A percentile compares a stretch with the other conserved stretches of the same genome.
Conservation (phyloP, 2,888 invertebrate species). For the Drosophila anomalata region DNA sequence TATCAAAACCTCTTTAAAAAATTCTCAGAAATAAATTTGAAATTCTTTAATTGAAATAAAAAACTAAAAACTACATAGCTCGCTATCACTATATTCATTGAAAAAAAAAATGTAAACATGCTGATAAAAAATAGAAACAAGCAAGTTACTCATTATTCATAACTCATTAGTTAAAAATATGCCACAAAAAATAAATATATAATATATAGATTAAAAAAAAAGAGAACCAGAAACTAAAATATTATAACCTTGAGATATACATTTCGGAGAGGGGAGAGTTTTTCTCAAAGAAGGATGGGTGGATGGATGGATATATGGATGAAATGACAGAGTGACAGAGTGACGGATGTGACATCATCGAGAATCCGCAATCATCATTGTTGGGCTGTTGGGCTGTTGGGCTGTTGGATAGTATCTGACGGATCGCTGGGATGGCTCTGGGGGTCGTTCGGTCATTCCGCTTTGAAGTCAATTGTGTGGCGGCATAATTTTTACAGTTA, state of each 20-base stretch:
- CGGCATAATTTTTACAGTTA: slow-evolving; percentile 35
- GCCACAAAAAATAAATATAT: neutral
- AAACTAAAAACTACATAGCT: too few species aligned
- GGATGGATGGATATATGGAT: slow-evolving; percentile 11
- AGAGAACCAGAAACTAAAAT: neutral
- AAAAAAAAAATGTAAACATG: neutral
- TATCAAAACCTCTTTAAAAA: neutral
- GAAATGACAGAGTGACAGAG: too few species aligned
- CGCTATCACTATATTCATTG: neutral
- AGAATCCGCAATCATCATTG: slow-evolving; percentile 36
- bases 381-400: neutral
- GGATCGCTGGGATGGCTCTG: neutral
- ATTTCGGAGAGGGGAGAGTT: neutral
- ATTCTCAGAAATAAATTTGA: too few species aligned
- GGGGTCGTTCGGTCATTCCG: slow-evolving; percentile 21
- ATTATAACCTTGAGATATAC: neutral
- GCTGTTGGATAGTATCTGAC: slow-evolving; percentile 1
- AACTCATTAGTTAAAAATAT: neutral
- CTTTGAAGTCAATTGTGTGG: slow-evolving; percentile 40
- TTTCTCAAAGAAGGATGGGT: neutral
- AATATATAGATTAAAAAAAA: neutral
- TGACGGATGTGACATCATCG: slow-evolving; percentile 44
- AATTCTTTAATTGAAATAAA: neutral
- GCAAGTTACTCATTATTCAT: neutral
- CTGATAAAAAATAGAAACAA: neutral